Conservation (phyloP, 2,113 vertebrate species). For the Ovis canadensis region DNA sequence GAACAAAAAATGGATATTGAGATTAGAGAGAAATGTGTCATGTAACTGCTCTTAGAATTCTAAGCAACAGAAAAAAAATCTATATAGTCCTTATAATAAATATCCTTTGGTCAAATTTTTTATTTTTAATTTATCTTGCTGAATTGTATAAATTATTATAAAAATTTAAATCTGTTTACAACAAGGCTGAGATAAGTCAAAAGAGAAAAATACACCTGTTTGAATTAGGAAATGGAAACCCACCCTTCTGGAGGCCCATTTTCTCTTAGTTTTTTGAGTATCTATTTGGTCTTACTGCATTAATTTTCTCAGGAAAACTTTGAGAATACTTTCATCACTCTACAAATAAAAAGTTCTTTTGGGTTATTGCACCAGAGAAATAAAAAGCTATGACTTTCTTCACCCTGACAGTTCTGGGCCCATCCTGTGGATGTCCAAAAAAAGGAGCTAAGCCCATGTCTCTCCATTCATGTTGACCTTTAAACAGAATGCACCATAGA, state of each 20-base stretch:
- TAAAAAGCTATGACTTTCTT: not conserved
- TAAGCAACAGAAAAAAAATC: not conserved
- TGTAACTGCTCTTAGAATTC: not conserved
- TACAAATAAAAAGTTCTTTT: not conserved
- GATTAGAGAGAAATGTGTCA: not conserved
- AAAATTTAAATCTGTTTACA: not conserved
- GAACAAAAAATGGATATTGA: not conserved
- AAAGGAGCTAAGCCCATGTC: not conserved
- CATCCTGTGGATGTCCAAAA: not conserved
- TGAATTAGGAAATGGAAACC: not conserved
- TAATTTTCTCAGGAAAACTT: conserved; percentile 30
- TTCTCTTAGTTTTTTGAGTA: not conserved
- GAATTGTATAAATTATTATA: not conserved
- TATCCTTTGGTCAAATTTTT: not conserved
- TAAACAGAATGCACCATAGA: not conserved
- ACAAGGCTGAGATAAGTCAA: not conserved
- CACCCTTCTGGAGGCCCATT: not conserved
- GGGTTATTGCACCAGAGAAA: not conserved
- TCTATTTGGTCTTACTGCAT: not conserved
- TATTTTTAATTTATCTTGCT: not conserved
- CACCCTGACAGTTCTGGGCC: not conserved
- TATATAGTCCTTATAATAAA: not conserved
- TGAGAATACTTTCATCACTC: not conserved
- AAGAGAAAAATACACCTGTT: not conserved
- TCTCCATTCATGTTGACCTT: conserved; percentile 19